phyloP scores from a whole-genome alignment of 2,113 vertebrate species.

The Taxidea taxus region DNA sequence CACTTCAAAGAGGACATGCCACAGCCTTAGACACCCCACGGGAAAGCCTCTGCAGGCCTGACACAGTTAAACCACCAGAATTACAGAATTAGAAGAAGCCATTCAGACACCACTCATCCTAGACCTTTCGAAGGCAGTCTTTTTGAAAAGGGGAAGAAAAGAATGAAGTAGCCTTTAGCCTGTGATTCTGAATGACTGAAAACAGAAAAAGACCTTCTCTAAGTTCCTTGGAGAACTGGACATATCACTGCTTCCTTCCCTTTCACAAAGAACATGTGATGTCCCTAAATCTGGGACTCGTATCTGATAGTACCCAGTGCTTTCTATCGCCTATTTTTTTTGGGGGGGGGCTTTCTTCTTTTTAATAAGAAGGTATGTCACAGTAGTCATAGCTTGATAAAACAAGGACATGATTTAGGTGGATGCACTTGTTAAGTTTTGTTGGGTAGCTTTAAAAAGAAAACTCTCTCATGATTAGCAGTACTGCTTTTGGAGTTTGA shows the following conservation, averaged over 20 bases:
- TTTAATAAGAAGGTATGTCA: background rate
- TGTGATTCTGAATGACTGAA: conserved; percentile 52
- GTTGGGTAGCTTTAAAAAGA: background rate
- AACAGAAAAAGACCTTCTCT: conserved; percentile 57
- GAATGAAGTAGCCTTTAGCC: conserved; percentile 37
- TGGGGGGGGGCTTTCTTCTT: background rate
- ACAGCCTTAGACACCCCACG: background rate
- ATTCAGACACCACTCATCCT: background rate
- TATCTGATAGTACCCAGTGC: conserved; percentile 63
- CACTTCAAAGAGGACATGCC: background rate
- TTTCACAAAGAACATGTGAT: conserved; percentile 64
- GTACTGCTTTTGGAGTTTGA: background rate
- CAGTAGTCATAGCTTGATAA: background rate
- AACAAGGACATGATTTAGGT: background rate
- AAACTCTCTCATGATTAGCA: background rate
- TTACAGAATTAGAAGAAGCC: background rate
- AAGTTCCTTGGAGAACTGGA: conserved; percentile 62
- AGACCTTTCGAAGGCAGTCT: background rate
- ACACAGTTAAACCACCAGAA: background rate
- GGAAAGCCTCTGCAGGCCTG: background rate
- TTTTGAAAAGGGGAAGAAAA: conserved; percentile 16
- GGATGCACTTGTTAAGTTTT: background rate
- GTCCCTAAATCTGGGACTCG: conserved; percentile 58
- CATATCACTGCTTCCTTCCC: conserved; percentile 64
- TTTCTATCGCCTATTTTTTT: background rate